These are phyloP conservation scores for Craterocephalus amniculus DNA, from an alignment of 2,797 vertebrate species.

Conservation along the genomic window DNA sequence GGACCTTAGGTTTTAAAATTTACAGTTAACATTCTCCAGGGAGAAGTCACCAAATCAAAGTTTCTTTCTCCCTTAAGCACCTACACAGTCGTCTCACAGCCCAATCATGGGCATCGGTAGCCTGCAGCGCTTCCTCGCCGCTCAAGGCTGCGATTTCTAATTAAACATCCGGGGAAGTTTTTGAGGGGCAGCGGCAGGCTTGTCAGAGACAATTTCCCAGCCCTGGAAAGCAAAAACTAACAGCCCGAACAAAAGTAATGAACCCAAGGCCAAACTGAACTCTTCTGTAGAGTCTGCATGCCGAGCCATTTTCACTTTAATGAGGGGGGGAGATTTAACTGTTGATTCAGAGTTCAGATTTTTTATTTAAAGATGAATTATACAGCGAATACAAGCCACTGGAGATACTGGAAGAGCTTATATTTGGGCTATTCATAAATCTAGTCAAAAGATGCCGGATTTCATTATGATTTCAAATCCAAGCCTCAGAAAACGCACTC, in stretches of 20 bases:
- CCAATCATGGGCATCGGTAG: conserved; percentile 2
- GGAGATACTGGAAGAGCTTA: background rate
- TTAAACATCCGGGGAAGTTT: conserved; percentile 68
- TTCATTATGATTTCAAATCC: conserved; percentile 18
- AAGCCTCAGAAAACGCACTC: background rate
- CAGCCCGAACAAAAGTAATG: conserved; percentile 62
- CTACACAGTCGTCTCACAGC: conserved; percentile 24
- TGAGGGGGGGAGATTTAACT: conserved; percentile 70
- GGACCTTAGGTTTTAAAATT: no score
- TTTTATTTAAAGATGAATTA: background rate
- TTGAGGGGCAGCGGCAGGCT: conserved; percentile 45
- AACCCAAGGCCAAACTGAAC: conserved; percentile 62
- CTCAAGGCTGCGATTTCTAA: conserved; percentile 63
- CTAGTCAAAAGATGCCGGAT: background rate
- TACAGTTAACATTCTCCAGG: no score
- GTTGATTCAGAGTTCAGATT: conserved; percentile 45
- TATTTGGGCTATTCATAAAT: no score
- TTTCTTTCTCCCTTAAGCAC: background rate
- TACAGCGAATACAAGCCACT: background rate
- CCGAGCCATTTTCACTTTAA: conserved; percentile 65
- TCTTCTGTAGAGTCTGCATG: conserved; percentile 55
- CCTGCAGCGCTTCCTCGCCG: conserved; percentile 16
- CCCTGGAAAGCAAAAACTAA: conserved; percentile 40
- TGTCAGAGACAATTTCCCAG: conserved; percentile 58
- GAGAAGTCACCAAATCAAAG: background rate